phyloP scores from a whole-genome alignment of 2,888 invertebrate genomes.

The Eurytoma californica region DNA sequence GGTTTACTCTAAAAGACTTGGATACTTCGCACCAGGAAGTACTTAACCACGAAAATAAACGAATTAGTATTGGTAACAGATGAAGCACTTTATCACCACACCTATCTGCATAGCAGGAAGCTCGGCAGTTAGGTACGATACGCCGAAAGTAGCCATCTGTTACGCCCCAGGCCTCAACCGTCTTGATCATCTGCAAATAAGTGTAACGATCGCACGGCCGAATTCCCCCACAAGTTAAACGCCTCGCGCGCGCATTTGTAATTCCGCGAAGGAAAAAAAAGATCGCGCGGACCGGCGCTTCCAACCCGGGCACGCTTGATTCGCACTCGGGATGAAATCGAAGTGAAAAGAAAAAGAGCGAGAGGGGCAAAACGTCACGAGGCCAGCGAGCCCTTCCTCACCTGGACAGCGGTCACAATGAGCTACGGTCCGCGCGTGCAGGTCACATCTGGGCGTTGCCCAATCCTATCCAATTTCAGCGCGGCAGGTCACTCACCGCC shows the following conservation, averaged over 20 bases:
- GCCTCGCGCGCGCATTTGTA: neutral
- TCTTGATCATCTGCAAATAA: constrained; percentile 2
- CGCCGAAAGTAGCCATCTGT: no score
- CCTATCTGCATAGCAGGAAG: no score
- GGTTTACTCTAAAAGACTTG: no score
- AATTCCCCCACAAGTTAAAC: neutral
- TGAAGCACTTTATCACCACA: no score
- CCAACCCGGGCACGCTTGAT: neutral
- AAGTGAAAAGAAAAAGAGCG: neutral
- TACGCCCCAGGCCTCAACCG: neutral
- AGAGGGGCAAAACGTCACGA: neutral
- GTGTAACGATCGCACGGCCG: neutral
- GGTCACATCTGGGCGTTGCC: constrained; percentile 70
- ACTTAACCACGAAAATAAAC: no score
- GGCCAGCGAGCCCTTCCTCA: constrained; percentile 58
- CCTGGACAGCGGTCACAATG: constrained; percentile 31
- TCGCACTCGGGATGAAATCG: constrained; percentile 20
- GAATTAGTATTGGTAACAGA: no score
- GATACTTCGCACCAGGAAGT: no score
- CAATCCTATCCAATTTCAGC: constrained; percentile 71
- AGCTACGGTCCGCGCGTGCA: constrained; percentile 56
- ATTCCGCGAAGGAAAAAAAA: neutral
- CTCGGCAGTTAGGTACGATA: no score
- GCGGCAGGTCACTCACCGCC: constrained; percentile 63
- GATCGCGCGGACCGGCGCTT: neutral